Evolutionary conservation across 2,113 vertebrate genomes (phyloP), one percentile per base, ranked within the genome.

Genomic region (Apteryx owenii): DNA sequence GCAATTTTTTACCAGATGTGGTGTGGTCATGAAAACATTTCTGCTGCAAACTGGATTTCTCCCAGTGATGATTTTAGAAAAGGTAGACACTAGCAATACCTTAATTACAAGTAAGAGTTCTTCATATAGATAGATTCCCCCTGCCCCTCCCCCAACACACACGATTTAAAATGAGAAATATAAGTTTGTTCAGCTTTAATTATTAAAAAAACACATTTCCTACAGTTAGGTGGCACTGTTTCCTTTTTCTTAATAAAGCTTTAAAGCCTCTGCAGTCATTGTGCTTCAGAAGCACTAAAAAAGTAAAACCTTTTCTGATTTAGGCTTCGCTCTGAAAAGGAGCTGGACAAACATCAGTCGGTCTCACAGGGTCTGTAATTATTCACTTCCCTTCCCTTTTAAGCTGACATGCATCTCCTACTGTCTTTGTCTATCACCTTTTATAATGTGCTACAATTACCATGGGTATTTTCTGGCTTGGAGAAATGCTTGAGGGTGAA

Each of bases 211-310:
- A 56, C 66, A 40, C 4, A 8, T 7, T 44, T 92, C 66, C 31
- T 10, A 66, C 95, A 92, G 96, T 98, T 98, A 98, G 98, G 97
- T 98, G 98, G 97, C 97, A 97, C 95, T 98, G 85, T 98, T 98
- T 89, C 96, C 95, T 98, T 97, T 97, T 97, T 82, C 89, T 95
- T 97, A 73, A 26, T 46, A 68, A 66, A 81, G 14, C 12, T 65
- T 93, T 85, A 31, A 73, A 78, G 68, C 21, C 18, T 85, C 93
- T 84, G 69, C 50, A 69, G 44, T 54, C 51, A 29, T 46, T 2
- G 66, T 89, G 58, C 60, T 95, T 83, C 81, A 92, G 85, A 81
- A 86, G 38, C 28, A 50, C 68, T 36, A 31, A 75, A 72, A 83
- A 81, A 61, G 9, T 66, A 90, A 78, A 10, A 1, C 21, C 38